Base-by-base conservation (phyloP, 2,888 invertebrate genomes). In the Netelia inedita region DNA sequence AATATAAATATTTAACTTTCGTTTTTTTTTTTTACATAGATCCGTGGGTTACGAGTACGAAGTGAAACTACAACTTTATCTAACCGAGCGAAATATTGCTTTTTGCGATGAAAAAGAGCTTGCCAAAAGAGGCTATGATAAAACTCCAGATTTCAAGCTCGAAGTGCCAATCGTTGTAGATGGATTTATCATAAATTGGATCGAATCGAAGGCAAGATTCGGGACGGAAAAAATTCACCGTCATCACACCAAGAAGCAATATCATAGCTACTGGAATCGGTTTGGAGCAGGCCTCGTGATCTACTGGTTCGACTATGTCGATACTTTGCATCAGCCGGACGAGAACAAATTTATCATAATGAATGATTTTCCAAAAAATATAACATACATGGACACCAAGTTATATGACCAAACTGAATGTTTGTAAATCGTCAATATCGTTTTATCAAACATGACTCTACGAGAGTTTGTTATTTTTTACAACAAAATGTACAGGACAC, bases 151-250 rank as follows among this genome's bases (percentile, higher is more conserved):
- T 93, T 96, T 98, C 65, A 98, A 98, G 94, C 94, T 99, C 73
- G 97, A 98, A 92, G 95, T 98, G 23, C 98, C 98, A 0, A 96
- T 98, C 86, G 97, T 97, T 43, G 95, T 98, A 28, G 96, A 98
- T 93, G 98, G 97, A 1, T 96, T 96, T 90, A 96, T 98, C 35
- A 95, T 99, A 0, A 98, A 98, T 93, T 99, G 99, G 99, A 98
- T 99, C 83, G 99, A 99, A 94, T 98, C 98, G 89, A 99, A 99
- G 94, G 99, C 98, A 0, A 95, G 97, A n/a, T 99, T 99, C 95
- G 98, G 98, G 2, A 98, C 98, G 94, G 95, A 96, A 87, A 96
- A 96, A 89, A 96, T 96, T 78, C 98, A 99, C 94, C 95, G 96
- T 63, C 96, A 95, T 11, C 98, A 98, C 93, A 95, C 97, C 74